Percentiles rank a stretch among this genome's conserved stretches.
phyloP scores from a whole-genome alignment of 2,113 vertebrate genomes.

The Atherinomorus stipes region DNA sequence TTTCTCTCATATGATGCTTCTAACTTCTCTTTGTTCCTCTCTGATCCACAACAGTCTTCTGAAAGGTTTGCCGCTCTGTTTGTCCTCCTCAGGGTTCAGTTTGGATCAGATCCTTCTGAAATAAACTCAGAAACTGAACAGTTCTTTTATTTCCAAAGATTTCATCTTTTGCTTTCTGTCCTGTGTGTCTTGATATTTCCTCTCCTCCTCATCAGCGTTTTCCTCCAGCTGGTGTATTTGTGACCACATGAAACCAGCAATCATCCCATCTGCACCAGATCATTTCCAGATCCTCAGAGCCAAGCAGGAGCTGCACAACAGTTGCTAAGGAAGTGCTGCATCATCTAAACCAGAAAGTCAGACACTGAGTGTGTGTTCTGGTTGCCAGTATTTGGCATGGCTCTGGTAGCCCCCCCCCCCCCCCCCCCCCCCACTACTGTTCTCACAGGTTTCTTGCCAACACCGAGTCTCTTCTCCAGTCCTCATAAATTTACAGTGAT shows the following conservation, averaged over 20 bases:
- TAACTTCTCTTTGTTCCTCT: too few species aligned
- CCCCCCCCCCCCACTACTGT: conserved; percentile 33
- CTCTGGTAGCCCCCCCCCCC: conserved; percentile 9
- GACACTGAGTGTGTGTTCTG: background rate
- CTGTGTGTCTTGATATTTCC: background rate
- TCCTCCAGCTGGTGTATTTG: too few species aligned
- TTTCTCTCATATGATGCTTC: too few species aligned
- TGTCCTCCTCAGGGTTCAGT: background rate
- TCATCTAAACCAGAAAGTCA: conserved; percentile 18
- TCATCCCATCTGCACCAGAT: conserved; percentile 18
- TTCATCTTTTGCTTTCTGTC: background rate
- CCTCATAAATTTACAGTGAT: conserved; percentile 38
- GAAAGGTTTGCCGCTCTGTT: too few species aligned
- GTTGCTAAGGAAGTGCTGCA: conserved; percentile 34
- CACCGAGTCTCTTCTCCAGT: conserved; percentile 24
- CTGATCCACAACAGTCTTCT: too few species aligned
- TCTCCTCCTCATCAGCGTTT: too few species aligned
- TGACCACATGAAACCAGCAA: conserved; percentile 2
- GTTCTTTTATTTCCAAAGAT: too few species aligned
- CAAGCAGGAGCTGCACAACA: conserved; percentile 27
- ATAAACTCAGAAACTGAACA: too few species aligned
- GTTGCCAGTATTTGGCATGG: conserved; percentile 12
- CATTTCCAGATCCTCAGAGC: conserved; percentile 24
- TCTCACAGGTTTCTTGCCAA: conserved; percentile 24
- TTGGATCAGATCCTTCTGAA: background rate